Conservation (phyloP, 2,797 vertebrate species). For the Acrossocheilus fasciatus region DNA sequence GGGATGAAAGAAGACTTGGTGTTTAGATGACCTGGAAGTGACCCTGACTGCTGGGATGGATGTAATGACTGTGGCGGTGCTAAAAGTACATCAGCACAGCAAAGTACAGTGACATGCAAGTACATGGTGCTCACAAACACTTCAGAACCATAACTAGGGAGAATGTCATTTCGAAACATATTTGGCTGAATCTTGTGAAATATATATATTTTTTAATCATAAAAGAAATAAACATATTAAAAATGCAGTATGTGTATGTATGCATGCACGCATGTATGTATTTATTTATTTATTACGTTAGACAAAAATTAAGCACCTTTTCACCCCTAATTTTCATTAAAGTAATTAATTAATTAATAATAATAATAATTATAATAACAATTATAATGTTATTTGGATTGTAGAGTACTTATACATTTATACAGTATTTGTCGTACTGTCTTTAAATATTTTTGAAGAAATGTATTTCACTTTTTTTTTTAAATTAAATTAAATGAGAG, state of each 20-base stretch:
- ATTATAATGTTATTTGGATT: too few species aligned
- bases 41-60: conserved; percentile 11
- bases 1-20: conserved; percentile 11
- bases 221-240: neutral
- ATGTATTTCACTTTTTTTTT: too few species aligned
- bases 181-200: neutral
- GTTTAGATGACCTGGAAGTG: conserved; percentile 3
- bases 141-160: neutral
- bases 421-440: neutral
- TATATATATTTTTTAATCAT: neutral
- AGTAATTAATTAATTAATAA: neutral
- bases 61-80: conserved; percentile 10
- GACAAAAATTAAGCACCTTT: neutral
- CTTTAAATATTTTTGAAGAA: too few species aligned
- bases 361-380: neutral
- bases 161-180: neutral
- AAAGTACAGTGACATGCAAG: neutral
- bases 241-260: too few species aligned
- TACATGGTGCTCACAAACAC: neutral
- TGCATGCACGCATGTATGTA: too few species aligned
- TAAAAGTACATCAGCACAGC: conserved; percentile 6
- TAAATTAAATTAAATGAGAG: too few species aligned
- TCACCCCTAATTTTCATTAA: neutral
- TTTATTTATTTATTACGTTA: too few species aligned
- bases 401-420: too few species aligned